phyloP scores from a whole-genome alignment of 2,888 invertebrate species.

The Drosophila neoperkinsi region DNA sequence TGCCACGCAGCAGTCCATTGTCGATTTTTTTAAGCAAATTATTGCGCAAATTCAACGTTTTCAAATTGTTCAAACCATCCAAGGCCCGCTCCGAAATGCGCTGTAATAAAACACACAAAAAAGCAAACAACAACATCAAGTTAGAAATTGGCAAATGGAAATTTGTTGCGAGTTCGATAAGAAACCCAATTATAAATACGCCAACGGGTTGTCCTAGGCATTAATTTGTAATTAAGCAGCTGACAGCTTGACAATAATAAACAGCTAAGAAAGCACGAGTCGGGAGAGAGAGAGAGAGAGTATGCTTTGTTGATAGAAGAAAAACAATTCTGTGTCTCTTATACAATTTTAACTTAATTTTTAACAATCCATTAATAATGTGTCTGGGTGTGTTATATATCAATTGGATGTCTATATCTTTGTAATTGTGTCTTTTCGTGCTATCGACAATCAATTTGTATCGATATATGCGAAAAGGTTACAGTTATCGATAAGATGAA shows the following conservation, averaged over 20 bases:
- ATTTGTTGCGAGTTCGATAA: background rate
- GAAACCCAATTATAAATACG: constrained; percentile 3
- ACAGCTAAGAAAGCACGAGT: background rate
- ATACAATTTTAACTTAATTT: no score
- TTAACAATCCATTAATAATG: no score
- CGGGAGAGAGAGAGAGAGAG: background rate
- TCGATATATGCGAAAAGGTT: no score
- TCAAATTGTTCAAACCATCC: constrained; percentile 90
- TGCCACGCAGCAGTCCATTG: constrained; percentile 90
- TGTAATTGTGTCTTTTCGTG: no score
- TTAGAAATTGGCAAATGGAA: constrained; percentile 54
- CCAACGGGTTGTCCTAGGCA: background rate
- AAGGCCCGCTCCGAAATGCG: constrained; percentile 92
- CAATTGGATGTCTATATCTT: no score
- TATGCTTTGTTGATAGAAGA: background rate
- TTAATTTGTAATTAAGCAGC: constrained; percentile 2
- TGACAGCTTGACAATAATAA: background rate
- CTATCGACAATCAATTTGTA: no score
- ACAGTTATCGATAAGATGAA: background rate
- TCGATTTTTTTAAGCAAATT: constrained; percentile 91
- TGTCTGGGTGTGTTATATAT: no score
- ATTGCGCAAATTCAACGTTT: constrained; percentile 90
- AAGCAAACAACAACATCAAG: constrained; percentile 1
- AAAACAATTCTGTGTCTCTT: background rate
- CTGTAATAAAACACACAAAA: constrained; percentile 77